These are phyloP conservation scores for Ophion costatus DNA, from an alignment of 2,888 invertebrate species.

Conservation along the genomic window DNA sequence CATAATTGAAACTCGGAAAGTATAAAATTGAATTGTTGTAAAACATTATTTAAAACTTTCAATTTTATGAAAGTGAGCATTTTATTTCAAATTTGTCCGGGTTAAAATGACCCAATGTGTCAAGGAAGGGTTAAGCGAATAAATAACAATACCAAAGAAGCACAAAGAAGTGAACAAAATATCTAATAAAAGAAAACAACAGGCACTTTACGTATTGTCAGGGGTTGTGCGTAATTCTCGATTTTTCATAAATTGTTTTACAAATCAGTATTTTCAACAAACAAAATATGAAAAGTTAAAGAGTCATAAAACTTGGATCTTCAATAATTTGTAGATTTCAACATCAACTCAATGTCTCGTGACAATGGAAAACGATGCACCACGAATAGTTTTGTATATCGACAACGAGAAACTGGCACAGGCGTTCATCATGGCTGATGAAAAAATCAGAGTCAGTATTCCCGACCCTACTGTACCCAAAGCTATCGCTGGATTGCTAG, in stretches of 20 bases:
- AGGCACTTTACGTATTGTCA: too few species aligned
- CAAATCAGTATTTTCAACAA: background rate
- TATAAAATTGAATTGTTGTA: too few species aligned
- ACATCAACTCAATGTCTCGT: conserved; percentile 3
- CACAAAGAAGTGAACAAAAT: too few species aligned
- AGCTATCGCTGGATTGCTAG: background rate
- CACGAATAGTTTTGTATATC: conserved; percentile 4
- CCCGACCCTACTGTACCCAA: background rate
- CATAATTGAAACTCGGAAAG: too few species aligned
- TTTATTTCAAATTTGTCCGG: too few species aligned
- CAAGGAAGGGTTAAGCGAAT: too few species aligned
- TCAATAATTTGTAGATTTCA: conserved; percentile 12
- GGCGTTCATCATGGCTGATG: conserved; percentile 8
- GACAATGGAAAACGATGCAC: conserved; percentile 1
- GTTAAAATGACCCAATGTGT: too few species aligned
- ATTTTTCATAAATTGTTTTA: background rate
- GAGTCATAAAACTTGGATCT: background rate
- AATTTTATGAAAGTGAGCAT: too few species aligned
- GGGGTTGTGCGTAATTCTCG: too few species aligned
- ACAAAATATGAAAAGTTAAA: background rate
- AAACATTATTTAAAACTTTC: too few species aligned
- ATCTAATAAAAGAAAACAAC: too few species aligned
- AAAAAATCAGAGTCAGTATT: background rate
- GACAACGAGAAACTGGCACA: background rate
- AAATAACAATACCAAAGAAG: too few species aligned